A percentile compares a stretch with the other conserved stretches of the same genome.
These are phyloP conservation scores for Minunthozetes semirufus DNA, from an alignment of 2,888 invertebrate genomes.

Conservation along the genomic window DNA sequence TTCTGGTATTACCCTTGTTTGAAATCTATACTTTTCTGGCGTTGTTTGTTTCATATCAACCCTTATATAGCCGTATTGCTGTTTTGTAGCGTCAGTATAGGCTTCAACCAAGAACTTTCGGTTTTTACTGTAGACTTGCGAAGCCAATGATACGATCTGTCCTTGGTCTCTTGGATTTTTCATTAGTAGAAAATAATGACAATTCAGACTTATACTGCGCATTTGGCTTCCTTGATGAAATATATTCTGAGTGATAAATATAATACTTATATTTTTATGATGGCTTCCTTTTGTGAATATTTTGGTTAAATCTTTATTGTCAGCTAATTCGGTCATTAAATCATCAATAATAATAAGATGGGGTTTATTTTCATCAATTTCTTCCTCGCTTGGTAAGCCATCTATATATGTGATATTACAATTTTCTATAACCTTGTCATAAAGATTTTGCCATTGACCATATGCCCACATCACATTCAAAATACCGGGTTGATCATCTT, in stretches of 20 bases:
- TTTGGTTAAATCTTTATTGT: background rate
- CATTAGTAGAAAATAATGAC: conserved; percentile 29
- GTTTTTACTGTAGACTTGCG: conserved; percentile 28
- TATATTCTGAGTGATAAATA: conserved; percentile 36
- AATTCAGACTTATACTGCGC: conserved; percentile 31
- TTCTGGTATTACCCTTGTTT: conserved; percentile 15
- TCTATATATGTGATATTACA: background rate
- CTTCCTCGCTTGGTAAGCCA: background rate
- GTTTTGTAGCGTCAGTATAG: conserved; percentile 30
- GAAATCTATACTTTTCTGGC: conserved; percentile 20
- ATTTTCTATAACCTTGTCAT: background rate
- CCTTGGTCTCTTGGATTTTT: conserved; percentile 32
- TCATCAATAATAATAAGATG: conserved; percentile 24
- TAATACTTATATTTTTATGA: conserved; percentile 4
- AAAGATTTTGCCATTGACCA: conserved; percentile 27
- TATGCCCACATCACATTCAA: conserved; percentile 17
- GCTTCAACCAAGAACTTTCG: conserved; percentile 26
- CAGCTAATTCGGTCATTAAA: conserved; percentile 26
- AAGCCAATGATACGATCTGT: conserved; percentile 24
- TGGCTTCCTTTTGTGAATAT: conserved; percentile 26
- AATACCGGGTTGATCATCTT: background rate
- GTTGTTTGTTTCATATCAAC: conserved; percentile 22
- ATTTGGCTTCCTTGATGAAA: conserved; percentile 33
- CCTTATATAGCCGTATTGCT: conserved; percentile 22
- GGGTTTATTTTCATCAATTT: background rate